These are phyloP conservation scores for Corydoras sp. DNA, from an alignment of 2,113 vertebrate species.

Conservation along the genomic window DNA sequence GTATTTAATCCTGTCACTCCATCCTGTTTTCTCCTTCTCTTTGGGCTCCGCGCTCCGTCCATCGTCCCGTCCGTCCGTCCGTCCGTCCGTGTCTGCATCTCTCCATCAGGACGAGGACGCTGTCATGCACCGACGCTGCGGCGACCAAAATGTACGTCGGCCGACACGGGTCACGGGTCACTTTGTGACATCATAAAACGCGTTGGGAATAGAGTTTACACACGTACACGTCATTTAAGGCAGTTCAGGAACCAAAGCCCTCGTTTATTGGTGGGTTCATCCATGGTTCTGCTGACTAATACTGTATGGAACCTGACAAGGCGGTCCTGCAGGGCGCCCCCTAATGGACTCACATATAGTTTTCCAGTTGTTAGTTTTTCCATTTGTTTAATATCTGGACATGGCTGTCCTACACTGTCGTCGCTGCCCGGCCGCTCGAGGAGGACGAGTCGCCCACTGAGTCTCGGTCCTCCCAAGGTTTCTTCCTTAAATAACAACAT, in stretches of 20 bases:
- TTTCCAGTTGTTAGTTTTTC: no score
- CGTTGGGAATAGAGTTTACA: not conserved
- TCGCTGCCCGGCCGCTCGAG: no score
- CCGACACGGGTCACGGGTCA: constrained; percentile 46
- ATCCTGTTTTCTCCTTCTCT: constrained; percentile 28
- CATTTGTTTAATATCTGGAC: no score
- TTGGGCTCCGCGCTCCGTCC: constrained; percentile 49
- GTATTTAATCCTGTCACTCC: constrained; percentile 33
- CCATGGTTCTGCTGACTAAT: no score
- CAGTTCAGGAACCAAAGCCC: not conserved
- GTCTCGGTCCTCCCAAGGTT: no score
- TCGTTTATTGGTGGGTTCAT: constrained; percentile 6
- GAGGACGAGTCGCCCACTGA: no score
- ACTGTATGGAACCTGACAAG: no score
- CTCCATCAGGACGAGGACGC: constrained; percentile 58
- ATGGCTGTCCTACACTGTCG: no score
- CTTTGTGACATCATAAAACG: constrained; percentile 32
- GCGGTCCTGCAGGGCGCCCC: no score
- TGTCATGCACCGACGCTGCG: constrained; percentile 58
- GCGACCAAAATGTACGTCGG: constrained; percentile 69
- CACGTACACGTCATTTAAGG: no score
- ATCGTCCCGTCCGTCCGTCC: constrained; percentile 2
- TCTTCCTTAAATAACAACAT: no score
- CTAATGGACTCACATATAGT: no score
- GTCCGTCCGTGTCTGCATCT: constrained; percentile 27